These are phyloP conservation scores for Pteropus alecto DNA, from an alignment of 2,113 vertebrate species.

Conservation along the genomic window DNA sequence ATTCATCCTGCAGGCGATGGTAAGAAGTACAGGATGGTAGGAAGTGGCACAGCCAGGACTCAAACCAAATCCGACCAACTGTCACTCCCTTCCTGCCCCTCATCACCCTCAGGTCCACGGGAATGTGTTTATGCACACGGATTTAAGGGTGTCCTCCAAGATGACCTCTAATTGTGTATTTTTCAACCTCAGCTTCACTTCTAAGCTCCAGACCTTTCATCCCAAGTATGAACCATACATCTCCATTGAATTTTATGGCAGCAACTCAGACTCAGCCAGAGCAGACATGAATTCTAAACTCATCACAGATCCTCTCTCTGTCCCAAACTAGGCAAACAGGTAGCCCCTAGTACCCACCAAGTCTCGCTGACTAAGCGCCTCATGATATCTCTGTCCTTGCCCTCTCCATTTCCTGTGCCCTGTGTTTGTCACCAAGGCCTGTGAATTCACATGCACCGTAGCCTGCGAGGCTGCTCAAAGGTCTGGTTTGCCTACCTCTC, in stretches of 20 bases:
- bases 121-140: accelerated
- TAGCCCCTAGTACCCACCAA: not conserved
- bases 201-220: not conserved
- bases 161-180: not conserved
- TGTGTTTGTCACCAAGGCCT: not conserved
- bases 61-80: not conserved
- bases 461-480: not conserved
- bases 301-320: not conserved
- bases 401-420: not conserved
- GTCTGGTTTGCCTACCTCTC: not conserved
- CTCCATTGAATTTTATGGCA: not conserved
- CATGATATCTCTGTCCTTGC: accelerated
- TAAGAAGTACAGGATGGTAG: not conserved
- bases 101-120: not conserved
- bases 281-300: not conserved
- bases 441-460: accelerated
- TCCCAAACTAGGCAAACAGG: not conserved
- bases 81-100: not conserved
- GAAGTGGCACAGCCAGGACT: not conserved
- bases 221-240: not conserved
- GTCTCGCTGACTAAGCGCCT: not conserved
- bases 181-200: not conserved
- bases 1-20: not conserved
- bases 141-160: not conserved
- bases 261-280: not conserved